Base-by-base conservation (phyloP, 2,888 invertebrate species). In the Tortrix viridana region DNA sequence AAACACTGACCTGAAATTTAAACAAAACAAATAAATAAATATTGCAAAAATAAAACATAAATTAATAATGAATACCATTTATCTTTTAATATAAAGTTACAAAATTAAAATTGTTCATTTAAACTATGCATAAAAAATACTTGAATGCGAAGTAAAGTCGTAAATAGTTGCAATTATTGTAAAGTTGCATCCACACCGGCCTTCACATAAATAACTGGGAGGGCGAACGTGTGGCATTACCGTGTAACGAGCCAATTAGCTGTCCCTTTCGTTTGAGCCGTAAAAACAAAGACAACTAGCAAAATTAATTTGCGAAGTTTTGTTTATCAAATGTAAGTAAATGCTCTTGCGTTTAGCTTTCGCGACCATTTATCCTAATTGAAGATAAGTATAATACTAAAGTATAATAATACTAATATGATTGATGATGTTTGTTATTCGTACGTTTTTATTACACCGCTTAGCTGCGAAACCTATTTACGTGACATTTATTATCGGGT, bases 1-100 rank as follows among this genome's bases (percentile, higher is more conserved):
- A 43, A 48, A 26, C 68, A 84, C 84, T 73, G 75, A 84, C 84
- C 84, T 84, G 84, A 67, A 82, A 71, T 63, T 75, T 55, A 78
- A 75, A 57, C 71, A 70, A 69, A 57, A 64, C 12, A n/a, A 14
- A 52, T 50, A 61, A 48, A 44, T 43, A 52, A 46, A 43, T 38
- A 50, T 48, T 26, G 26, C 7, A 55, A 19, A 14, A 26, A 44
- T 26, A 43, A 16, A 23, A 16, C 23, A 14, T 12, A 54, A 43
- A 19, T 44, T 12, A 26, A 44, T 18, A 32, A 58, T 19, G 38
- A 22, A 44, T 19, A 1, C n/a, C 1, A 26, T 6, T 22, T 22
- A 6, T 16, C 2, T 22, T 18, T 26, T 7, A 9, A 7, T 26
- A 9, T 9, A 9, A 26, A 26, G 2, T 9, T 26, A 26, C 26